Evolutionary conservation across 2,113 vertebrate genomes (phyloP), one percentile per base, ranked within the genome.

Genomic region (Lepisosteus oculatus): DNA sequence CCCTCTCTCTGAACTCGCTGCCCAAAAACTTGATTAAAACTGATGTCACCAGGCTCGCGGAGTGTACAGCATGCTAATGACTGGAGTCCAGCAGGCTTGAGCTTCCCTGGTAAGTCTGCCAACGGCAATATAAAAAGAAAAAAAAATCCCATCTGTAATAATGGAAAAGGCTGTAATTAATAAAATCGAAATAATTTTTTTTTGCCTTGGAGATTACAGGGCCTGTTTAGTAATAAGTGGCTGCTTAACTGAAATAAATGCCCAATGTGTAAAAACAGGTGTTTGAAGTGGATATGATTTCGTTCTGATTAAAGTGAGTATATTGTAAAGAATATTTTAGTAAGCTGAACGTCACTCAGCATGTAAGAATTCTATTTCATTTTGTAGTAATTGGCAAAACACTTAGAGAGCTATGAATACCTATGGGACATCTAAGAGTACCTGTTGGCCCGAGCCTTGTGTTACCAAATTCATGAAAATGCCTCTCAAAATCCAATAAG

Each of bases 131-230:
- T 8, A 14, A 57, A 45, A 29, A 29, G 4, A 51, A 51, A 51
- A 51, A 51, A 51, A 9, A 9, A n/a, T 43, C 15, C 3, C 15
- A 8, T 51, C 64, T 59, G 12, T 59, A 43, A 5, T 66, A 41
- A 41, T 45, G 12, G 55, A 59, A 5, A 67, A 14, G 43, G 14
- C 3, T 47, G 44, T 42, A 66, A 61, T 67, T 73, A 73, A 68
- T 51, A 67, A 12, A 43, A 6, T 42, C 4, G 8, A 51, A 51
- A 65, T 43, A 4, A 47, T 61, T 9, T 15, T 7, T 3, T 29
- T 8, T 8, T 7, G 43, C 41, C 8, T 54, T 55, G 55, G 7
- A 57, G 17, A 61, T 12, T 54, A 2, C 2, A 3, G n/a, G 65
- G 55, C 8, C 43, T 47, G 45, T 43, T 71, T 64, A 55, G 13